Evolutionary conservation across 2,113 vertebrate genomes (phyloP).

Genomic region (Nyctibius bracteatus): DNA sequence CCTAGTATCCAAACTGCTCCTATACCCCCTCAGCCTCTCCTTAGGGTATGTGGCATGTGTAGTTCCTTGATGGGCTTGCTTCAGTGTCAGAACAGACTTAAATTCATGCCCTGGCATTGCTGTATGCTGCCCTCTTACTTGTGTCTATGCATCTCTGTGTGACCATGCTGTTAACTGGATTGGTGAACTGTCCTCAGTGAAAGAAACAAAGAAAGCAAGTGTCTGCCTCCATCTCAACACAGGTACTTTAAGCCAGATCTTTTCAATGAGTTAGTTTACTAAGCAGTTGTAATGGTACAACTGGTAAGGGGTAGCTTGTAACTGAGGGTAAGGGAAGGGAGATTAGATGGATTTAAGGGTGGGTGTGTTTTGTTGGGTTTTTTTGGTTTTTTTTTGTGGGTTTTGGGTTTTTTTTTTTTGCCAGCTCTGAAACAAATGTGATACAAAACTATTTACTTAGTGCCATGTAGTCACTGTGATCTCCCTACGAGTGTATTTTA

Average conservation of each 20-base stretch:
- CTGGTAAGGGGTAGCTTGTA: neutral
- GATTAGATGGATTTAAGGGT: neutral
- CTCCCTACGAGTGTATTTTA: neutral
- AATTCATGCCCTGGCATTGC: neutral
- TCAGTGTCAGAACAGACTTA: neutral
- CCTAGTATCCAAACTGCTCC: neutral
- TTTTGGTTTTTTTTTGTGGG: too few species aligned
- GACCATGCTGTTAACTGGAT: fast-evolving
- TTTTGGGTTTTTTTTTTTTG: neutral
- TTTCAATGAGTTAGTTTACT: neutral
- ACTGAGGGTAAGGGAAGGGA: neutral
- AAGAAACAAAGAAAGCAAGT: neutral
- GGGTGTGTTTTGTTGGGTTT: neutral
- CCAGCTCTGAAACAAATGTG: neutral
- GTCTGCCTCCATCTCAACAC: neutral
- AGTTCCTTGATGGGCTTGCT: neutral
- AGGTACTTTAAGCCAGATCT: neutral
- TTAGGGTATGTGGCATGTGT: neutral
- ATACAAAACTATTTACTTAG: neutral
- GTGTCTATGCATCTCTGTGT: neutral
- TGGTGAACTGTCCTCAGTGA: neutral
- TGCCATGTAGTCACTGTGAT: neutral
- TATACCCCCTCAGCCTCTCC: neutral
- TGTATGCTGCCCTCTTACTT: neutral
- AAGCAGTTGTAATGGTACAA: neutral